phyloP scores from a whole-genome alignment of 1,140 invertebrate species.

The Halotydeus destructor region DNA sequence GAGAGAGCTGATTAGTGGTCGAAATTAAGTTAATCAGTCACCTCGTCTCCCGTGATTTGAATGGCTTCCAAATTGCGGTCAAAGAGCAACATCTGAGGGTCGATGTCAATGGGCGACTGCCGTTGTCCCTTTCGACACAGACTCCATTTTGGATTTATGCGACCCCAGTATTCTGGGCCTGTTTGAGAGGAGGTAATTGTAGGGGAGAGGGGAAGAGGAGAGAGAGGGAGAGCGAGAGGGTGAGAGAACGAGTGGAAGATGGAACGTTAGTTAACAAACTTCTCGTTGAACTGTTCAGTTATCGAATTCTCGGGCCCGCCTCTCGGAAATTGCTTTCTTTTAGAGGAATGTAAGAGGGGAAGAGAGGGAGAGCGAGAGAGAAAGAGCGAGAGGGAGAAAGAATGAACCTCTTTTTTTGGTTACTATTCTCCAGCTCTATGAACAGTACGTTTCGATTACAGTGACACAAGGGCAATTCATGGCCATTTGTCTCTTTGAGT shows the following conservation, averaged over 20 bases:
- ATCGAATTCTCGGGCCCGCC: background rate
- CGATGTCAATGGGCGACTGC: conserved; percentile 83
- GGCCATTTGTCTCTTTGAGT: too few species aligned
- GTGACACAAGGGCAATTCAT: too few species aligned
- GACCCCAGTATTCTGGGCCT: conserved; percentile 90
- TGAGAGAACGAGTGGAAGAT: background rate
- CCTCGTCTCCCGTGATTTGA: conserved; percentile 4
- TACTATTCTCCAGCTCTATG: too few species aligned
- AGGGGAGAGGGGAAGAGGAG: background rate
- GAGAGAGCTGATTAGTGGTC: background rate
- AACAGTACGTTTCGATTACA: too few species aligned
- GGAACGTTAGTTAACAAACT: background rate
- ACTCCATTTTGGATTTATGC: conserved; percentile 87
- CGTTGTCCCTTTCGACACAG: conserved; percentile 77
- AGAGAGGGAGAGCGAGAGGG: background rate
- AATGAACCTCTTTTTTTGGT: too few species aligned
- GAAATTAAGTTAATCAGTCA: background rate
- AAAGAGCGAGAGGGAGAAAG: conserved; percentile 20
- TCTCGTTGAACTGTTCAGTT: background rate
- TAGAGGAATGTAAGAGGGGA: background rate
- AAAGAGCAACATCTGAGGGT: conserved; percentile 8
- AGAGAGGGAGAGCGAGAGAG: background rate
- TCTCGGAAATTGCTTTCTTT: background rate
- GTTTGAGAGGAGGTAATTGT: background rate
- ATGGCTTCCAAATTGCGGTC: conserved; percentile 9